Percentiles rank a stretch among this genome's conserved stretches.
phyloP scores from a whole-genome alignment of 2,797 vertebrate genomes.

The Apogon hyalosoma region DNA sequence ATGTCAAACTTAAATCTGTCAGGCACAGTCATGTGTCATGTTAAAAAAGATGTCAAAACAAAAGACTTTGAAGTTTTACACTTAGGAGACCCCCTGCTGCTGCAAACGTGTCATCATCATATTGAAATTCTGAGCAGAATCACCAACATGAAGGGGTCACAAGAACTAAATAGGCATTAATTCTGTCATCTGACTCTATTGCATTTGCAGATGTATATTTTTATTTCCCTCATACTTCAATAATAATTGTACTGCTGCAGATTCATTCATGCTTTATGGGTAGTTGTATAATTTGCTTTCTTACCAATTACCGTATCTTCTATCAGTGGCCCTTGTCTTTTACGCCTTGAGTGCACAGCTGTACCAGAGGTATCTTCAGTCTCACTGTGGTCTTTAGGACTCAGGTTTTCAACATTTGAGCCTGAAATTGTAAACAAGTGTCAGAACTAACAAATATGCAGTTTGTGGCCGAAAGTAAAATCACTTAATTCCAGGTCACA shows the following conservation, averaged over 20 bases:
- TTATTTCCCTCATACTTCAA: too few relatives aligned
- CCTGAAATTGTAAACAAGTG: not conserved
- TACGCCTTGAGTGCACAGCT: slow-evolving; percentile 41
- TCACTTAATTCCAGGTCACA: too few relatives aligned
- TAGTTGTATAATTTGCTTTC: slow-evolving; percentile 10
- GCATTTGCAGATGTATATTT: too few relatives aligned
- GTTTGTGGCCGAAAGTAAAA: too few relatives aligned
- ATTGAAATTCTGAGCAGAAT: not conserved
- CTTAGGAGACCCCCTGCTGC: not conserved
- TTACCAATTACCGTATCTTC: slow-evolving; percentile 66
- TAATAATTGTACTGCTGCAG: not conserved
- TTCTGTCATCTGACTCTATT: not conserved
- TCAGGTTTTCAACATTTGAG: slow-evolving; percentile 35
- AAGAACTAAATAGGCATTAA: not conserved
- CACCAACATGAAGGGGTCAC: not conserved
- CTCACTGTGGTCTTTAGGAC: slow-evolving; percentile 14
- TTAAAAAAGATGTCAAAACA: slow-evolving; percentile 8
- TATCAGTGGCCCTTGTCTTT: slow-evolving; percentile 50
- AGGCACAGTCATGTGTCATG: not conserved
- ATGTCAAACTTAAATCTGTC: not conserved
- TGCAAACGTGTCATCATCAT: not conserved
- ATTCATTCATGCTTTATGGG: not conserved
- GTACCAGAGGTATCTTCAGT: slow-evolving; percentile 13
- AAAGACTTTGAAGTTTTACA: not conserved
- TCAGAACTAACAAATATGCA: too few relatives aligned